Evolutionary conservation across 2,888 invertebrate genomes (phyloP).

Genomic region (Tipula vernalis): DNA sequence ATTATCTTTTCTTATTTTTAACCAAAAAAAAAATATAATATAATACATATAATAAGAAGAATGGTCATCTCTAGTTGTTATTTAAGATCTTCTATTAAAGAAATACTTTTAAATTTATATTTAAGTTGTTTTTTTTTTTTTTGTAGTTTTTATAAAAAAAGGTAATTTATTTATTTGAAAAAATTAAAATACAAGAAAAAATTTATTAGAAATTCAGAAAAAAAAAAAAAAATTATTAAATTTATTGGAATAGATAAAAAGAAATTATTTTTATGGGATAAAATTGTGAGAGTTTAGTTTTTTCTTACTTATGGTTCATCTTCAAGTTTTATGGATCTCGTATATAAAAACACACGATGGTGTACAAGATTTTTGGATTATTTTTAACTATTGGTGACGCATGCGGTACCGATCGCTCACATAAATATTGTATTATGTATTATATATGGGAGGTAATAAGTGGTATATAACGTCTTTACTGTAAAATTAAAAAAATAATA

Average conservation of each 20-base stretch:
- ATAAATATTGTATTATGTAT: background rate
- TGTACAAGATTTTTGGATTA: background rate
- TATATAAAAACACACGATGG: background rate
- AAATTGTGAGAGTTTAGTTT: background rate
- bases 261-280: conserved; percentile 4
- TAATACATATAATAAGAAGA: background rate
- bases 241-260: conserved; percentile 4
- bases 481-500: background rate
- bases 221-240: background rate
- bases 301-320: background rate
- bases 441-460: background rate
- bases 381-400: background rate
- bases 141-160: background rate
- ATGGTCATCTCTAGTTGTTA: conserved; percentile 4
- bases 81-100: background rate
- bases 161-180: background rate
- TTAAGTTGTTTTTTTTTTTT: background rate
- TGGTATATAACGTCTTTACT: background rate
- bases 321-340: background rate
- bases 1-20: background rate
- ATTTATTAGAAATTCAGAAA: background rate
- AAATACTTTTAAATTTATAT: background rate
- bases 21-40: background rate
- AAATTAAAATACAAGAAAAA: background rate
- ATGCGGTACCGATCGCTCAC: background rate